Conservation (phyloP, 2,888 invertebrate genomes). For the Athrips mouffetella region DNA sequence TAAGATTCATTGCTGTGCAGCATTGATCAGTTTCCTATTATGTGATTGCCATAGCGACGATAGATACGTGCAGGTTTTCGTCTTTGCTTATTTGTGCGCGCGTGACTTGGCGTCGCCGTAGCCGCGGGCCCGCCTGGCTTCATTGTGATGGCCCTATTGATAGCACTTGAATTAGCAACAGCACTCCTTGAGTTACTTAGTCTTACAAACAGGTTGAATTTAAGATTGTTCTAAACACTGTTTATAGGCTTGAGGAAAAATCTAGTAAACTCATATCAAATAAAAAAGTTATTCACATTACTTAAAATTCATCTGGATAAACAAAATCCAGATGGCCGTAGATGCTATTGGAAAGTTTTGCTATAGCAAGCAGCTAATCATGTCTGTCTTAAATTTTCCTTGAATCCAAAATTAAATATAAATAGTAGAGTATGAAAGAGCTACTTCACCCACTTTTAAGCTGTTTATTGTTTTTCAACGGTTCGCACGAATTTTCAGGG, state of each 20-base stretch:
- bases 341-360: too few relatives aligned
- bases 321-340: neutral
- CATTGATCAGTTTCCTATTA: neutral
- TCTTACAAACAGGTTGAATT: conserved; percentile 9
- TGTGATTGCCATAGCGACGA: too few relatives aligned
- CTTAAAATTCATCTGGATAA: neutral
- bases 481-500: conserved; percentile 49
- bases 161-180: conserved; percentile 15
- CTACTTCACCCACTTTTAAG: conserved; percentile 28
- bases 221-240: neutral
- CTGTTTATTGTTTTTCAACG: conserved; percentile 58
- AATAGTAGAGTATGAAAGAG: conserved; percentile 12
- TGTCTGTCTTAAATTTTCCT: conserved; percentile 4
- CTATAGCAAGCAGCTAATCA: neutral
- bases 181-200: neutral
- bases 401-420: conserved; percentile 11
- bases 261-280: too few relatives aligned
- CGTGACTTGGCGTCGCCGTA: conserved; percentile 15
- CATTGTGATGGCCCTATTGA: conserved; percentile 17
- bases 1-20: neutral
- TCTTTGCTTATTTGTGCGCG: conserved; percentile 17
- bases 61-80: too few relatives aligned
- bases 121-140: conserved; percentile 1
- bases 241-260: neutral
- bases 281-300: neutral